Evolutionary conservation across 2,888 invertebrate species (phyloP), one percentile per base, ranked within the genome.

Genomic region (Atethmia centrago): DNA sequence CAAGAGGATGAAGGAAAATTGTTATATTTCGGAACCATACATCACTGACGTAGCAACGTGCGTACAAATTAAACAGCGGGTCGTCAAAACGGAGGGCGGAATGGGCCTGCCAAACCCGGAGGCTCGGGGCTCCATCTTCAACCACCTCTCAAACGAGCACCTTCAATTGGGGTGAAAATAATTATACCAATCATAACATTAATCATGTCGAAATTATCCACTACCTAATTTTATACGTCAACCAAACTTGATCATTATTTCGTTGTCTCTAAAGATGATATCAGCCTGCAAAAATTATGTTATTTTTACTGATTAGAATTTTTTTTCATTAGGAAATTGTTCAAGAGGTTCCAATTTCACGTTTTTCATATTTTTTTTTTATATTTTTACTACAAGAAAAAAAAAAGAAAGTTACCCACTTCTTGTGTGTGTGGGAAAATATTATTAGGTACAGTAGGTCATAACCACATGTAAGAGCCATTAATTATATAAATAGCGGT

Each of bases 181-280:
- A 84, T 85, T 86, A 82, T 45, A 64, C 72, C 79, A 81, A 84
- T 85, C 75, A 85, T 66, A 79, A 77, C 85, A 82, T 85, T 84
- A 84, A 84, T 86, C 77, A 86, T 74, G 31, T 67, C n/a, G 51
- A 75, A 86, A 82, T 82, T 81, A 77, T 47, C 56, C 45, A 62
- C 31, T 45, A 65, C 67, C 69, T 62, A 61, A 69, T 79, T 74
- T 72, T 72, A 58, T n/a, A 71, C 53, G 36, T 62, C 74, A 71
- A 76, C 36, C 66, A 51, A 75, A 79, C 63, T 74, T 79, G 61
- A 58, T 70, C 68, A 75, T 70, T 75, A 79, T 78, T 62, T 25
- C 71, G n/a, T 69, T 45, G 55, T 5, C 0, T 19, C 8, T 66
- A 82, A 74, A 69, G 77, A 79, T 72, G 68, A 74, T 62, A 77